Conservation (phyloP, 2,888 invertebrate genomes). For the Apodemia zela region DNA sequence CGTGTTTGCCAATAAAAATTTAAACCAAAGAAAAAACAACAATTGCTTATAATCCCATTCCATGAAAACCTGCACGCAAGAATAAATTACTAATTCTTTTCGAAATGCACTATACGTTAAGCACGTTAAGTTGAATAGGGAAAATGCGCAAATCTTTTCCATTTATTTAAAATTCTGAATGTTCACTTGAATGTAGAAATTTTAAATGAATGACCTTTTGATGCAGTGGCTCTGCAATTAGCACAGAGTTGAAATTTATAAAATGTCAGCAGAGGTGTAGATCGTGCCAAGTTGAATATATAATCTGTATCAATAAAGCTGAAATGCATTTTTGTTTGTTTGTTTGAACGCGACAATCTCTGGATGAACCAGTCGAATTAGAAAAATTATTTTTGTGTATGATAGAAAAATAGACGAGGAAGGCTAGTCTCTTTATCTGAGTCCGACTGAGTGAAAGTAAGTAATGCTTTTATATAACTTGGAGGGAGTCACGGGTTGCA, state of each 20-base stretch:
- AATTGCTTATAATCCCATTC: too few relatives aligned
- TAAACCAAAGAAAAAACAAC: too few relatives aligned
- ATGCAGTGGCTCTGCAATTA: slow-evolving; percentile 3
- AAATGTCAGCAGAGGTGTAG: not conserved
- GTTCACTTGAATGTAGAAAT: slow-evolving; percentile 9
- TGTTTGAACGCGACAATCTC: not conserved
- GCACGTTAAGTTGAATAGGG: not conserved
- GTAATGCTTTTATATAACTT: too few relatives aligned
- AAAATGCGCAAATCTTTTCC: slow-evolving; percentile 9
- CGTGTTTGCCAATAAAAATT: too few relatives aligned
- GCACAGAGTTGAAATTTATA: not conserved
- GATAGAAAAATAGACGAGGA: too few relatives aligned
- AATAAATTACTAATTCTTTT: not conserved
- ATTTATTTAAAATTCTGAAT: slow-evolving; percentile 3
- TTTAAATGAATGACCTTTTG: slow-evolving; percentile 6
- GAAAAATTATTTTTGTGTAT: not conserved
- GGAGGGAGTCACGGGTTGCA: too few relatives aligned
- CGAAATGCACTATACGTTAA: not conserved
- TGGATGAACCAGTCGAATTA: not conserved
- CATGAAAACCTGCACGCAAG: not conserved
- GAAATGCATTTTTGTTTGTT: too few relatives aligned
- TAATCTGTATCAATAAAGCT: too few relatives aligned
- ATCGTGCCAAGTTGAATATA: too few relatives aligned
- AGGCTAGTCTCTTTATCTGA: too few relatives aligned
- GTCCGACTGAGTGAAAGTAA: too few relatives aligned